Percentiles rank a stretch among this genome's conserved stretches.
phyloP scores from a whole-genome alignment of 2,797 vertebrate genomes.

The Neoniphon sammara region DNA sequence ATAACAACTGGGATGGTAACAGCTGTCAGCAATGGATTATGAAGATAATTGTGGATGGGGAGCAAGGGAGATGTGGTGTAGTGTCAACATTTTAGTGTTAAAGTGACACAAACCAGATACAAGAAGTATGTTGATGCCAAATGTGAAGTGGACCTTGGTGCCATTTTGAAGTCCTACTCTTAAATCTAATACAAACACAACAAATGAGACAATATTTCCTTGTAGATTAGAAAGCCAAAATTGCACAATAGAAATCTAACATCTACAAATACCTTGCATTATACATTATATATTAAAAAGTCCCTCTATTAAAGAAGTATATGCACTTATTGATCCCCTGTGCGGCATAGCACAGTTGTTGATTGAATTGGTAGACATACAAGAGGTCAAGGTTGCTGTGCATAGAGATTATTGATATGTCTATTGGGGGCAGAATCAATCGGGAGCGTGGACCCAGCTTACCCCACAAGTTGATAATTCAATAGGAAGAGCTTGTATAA shows the following conservation, averaged over 20 bases:
- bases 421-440: slow-evolving; percentile 28
- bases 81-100: too few relatives aligned
- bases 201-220: neutral
- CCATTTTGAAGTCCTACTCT: neutral
- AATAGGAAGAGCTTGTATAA: neutral
- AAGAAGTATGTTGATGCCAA: too few relatives aligned
- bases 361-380: slow-evolving; percentile 21
- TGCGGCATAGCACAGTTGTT: neutral
- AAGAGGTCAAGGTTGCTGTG: slow-evolving; percentile 31
- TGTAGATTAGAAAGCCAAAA: neutral
- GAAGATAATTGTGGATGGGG: too few relatives aligned
- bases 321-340: too few relatives aligned
- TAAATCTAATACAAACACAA: neutral
- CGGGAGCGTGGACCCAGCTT: neutral
- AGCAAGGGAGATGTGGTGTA: too few relatives aligned
- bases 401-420: slow-evolving; percentile 28
- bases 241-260: neutral
- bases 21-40: too few relatives aligned
- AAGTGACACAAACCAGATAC: too few relatives aligned
- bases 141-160: too few relatives aligned
- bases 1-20: too few relatives aligned
- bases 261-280: neutral
- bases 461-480: neutral
- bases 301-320: too few relatives aligned
- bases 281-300: too few relatives aligned